Conservation (phyloP, 2,113 vertebrate genomes). For the Rostratula benghalensis region DNA sequence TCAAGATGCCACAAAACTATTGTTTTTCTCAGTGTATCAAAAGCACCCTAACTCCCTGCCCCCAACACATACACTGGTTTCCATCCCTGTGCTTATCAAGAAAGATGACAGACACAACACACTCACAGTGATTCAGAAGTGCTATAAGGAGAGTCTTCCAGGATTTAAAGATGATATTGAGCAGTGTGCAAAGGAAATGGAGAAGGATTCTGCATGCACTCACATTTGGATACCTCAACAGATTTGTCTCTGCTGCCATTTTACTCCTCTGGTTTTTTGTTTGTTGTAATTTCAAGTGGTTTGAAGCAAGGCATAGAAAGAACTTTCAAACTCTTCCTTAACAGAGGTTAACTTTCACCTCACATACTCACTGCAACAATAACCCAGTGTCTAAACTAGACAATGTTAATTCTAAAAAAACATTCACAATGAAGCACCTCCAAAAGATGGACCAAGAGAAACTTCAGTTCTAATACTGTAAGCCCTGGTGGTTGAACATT, state of each 20-base stretch:
- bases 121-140: background rate
- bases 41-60: background rate
- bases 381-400: background rate
- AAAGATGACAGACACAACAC: background rate
- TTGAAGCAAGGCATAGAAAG: background rate
- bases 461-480: background rate
- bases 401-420: background rate
- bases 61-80: background rate
- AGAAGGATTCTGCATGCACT: background rate
- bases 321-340: background rate
- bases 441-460: background rate
- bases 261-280: background rate
- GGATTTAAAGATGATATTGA: background rate
- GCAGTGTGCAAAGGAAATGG: background rate
- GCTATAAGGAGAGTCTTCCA: background rate
- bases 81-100: background rate
- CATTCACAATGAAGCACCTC: background rate
- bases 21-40: background rate
- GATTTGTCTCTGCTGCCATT: background rate
- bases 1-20: conserved; percentile 7
- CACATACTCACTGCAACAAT: background rate
- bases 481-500: background rate
- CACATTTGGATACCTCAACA: background rate
- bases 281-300: background rate
- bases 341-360: background rate